Conservation (phyloP, 2,797 vertebrate genomes). For the Rhadinocentrus ornatus region DNA sequence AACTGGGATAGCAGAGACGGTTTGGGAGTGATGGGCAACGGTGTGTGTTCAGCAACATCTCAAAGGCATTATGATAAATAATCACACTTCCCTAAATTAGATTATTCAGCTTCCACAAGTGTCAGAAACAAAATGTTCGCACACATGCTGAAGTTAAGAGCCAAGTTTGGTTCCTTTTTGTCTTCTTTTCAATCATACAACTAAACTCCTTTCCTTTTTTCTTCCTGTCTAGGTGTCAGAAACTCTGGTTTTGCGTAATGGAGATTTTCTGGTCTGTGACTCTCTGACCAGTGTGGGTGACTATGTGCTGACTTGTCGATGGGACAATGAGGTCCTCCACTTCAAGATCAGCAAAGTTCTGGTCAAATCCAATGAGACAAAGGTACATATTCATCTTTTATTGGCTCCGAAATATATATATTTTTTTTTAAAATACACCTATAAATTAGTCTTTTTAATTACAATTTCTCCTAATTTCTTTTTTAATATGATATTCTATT, state of each 20-base stretch:
- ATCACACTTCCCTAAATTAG: conserved; percentile 39
- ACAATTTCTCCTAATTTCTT: neutral
- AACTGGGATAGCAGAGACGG: conserved; percentile 3
- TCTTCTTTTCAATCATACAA: conserved; percentile 2
- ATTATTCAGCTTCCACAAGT: conserved; percentile 38
- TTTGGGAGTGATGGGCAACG: conserved; percentile 24
- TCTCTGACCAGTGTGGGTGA: conserved; percentile 92
- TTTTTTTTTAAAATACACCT: neutral
- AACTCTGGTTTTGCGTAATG: conserved; percentile 90
- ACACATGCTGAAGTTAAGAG: conserved; percentile 13
- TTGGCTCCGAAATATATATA: too few species aligned
- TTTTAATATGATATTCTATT: neutral
- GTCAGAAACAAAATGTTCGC: conserved; percentile 24
- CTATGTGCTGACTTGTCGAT: conserved; percentile 94
- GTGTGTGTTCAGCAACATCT: conserved; percentile 49
- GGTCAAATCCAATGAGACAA: conserved; percentile 90
- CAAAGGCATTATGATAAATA: conserved; percentile 40
- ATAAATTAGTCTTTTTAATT: neutral
- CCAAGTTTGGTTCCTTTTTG: neutral
- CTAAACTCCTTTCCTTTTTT: neutral
- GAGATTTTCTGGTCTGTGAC: conserved; percentile 96
- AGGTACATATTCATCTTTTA: conserved; percentile 46
- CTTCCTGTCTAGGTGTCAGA: conserved; percentile 87
- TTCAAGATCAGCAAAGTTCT: conserved; percentile 97
- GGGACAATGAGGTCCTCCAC: conserved; percentile 92